These are phyloP conservation scores for Stenodera caucasica DNA, from an alignment of 2,888 invertebrate genomes.

Conservation along the genomic window DNA sequence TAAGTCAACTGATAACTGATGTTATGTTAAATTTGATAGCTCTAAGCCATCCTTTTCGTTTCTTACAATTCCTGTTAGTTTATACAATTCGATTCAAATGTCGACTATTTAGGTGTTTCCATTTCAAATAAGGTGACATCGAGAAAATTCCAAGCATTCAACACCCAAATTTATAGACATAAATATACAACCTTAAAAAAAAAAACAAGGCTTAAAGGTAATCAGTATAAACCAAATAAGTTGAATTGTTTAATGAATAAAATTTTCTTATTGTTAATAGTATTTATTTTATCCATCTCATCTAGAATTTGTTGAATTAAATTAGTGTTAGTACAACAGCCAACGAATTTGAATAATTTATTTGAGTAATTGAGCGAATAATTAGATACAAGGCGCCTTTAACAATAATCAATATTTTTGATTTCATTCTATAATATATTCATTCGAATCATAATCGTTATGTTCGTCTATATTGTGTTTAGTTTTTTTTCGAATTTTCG, in stretches of 20 bases:
- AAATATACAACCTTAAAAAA: not conserved
- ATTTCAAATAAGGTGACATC: not conserved
- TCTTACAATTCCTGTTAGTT: too few relatives aligned
- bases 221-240: not conserved
- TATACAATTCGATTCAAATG: not conserved
- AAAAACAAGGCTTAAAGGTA: not conserved
- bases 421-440: too few relatives aligned
- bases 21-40: not conserved
- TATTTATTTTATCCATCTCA: conserved; percentile 6
- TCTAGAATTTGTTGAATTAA: conserved; percentile 14
- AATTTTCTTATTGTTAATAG: too few relatives aligned
- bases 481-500: conserved; percentile 1
- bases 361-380: conserved; percentile 12
- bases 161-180: not conserved
- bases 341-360: conserved; percentile 16
- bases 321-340: conserved; percentile 13
- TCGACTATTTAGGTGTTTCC: not conserved
- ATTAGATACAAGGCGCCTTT: conserved; percentile 1
- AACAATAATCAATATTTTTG: not conserved
- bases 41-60: not conserved
- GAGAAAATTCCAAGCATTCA: not conserved
- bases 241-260: too few relatives aligned
- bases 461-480: too few relatives aligned
- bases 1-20: conserved; percentile 15
- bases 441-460: too few relatives aligned